Evolutionary conservation across 1,140 invertebrate species (phyloP).

Genomic region (Aphelinus atriplicis): DNA sequence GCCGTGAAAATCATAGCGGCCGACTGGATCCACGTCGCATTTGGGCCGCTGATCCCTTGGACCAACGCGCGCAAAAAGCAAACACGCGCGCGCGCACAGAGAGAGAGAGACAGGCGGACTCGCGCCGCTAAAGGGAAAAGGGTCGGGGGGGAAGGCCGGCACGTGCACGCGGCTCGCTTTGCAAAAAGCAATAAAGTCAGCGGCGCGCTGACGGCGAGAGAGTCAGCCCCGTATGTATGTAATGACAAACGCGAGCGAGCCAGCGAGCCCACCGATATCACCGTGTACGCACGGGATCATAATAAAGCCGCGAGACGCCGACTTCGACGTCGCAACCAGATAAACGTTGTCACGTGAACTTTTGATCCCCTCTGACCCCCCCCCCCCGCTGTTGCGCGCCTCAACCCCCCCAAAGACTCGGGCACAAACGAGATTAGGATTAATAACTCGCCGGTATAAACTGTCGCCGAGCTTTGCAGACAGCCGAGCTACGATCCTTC

Average conservation of each 20-base stretch:
- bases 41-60: too few relatives aligned
- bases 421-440: slow-evolving; percentile 36
- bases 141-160: slow-evolving; percentile 40
- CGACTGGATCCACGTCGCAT: too few relatives aligned
- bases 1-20: too few relatives aligned
- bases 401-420: slow-evolving; percentile 4
- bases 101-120: not conserved
- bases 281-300: not conserved
- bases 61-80: too few relatives aligned
- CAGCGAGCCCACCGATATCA: too few relatives aligned
- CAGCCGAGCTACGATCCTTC: too few relatives aligned
- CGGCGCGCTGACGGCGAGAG: slow-evolving; percentile 36
- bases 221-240: slow-evolving; percentile 40
- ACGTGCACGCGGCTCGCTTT: slow-evolving; percentile 56
- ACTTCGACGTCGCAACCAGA: slow-evolving; percentile 46
- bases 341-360: slow-evolving; percentile 48
- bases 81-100: not conserved
- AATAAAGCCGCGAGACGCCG: slow-evolving; percentile 42
- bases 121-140: not conserved
- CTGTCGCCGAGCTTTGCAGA: not conserved
- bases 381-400: not conserved
- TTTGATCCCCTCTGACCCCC: slow-evolving; percentile 34
- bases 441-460: slow-evolving; percentile 35
- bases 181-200: slow-evolving; percentile 61
- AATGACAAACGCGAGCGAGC: slow-evolving; percentile 44